phyloP scores from a whole-genome alignment of 2,797 vertebrate genomes.

The Dendrocincla fuliginosa region DNA sequence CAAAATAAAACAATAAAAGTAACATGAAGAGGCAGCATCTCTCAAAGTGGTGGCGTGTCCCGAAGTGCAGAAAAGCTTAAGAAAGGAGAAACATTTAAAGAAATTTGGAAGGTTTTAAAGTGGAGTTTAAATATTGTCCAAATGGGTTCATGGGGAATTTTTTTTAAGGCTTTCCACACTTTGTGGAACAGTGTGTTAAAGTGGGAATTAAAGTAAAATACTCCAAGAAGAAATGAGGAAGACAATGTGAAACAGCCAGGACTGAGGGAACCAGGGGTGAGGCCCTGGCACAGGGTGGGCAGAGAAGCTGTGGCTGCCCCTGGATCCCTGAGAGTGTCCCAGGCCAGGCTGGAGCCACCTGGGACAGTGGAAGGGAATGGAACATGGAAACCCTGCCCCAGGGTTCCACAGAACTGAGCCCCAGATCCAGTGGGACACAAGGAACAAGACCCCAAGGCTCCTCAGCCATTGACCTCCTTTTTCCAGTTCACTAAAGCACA shows the following conservation, averaged over 20 bases:
- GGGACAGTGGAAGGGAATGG: background rate
- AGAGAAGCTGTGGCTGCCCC: background rate
- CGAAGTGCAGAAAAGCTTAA: background rate
- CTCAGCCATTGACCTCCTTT: background rate
- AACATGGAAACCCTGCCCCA: background rate
- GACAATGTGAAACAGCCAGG: background rate
- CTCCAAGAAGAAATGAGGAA: background rate
- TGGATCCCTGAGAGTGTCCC: background rate
- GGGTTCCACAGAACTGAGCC: background rate
- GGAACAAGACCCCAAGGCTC: background rate
- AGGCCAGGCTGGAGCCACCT: background rate
- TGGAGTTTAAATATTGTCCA: background rate
- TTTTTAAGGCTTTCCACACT: background rate
- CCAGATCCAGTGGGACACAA: background rate
- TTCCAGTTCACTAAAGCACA: background rate
- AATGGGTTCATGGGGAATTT: fast-evolving
- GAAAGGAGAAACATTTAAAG: background rate
- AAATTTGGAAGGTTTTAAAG: background rate
- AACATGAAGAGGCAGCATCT: background rate
- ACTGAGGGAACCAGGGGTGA: background rate
- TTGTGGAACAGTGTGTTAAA: background rate
- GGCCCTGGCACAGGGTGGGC: background rate
- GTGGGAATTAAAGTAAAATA: background rate
- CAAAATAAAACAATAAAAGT: background rate
- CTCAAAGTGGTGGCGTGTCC: background rate